These are phyloP conservation scores for Puma concolor DNA, from an alignment of 2,113 vertebrate genomes.

Conservation along the genomic window DNA sequence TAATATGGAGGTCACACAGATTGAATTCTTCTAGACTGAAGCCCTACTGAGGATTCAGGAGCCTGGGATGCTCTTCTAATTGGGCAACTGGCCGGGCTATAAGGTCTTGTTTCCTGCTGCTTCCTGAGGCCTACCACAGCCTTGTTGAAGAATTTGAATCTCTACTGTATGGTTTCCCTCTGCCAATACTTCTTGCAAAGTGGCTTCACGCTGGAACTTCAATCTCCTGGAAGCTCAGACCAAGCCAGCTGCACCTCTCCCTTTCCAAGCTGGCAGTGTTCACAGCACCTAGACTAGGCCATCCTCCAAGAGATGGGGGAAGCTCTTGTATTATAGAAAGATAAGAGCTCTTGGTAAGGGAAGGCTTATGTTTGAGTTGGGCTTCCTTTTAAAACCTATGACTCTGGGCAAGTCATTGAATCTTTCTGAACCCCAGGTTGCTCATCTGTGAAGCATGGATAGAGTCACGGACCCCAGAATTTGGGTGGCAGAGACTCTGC, in stretches of 20 bases:
- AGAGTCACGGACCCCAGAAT: neutral
- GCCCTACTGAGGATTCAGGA: neutral
- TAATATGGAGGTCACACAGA: neutral
- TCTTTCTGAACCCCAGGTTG: neutral
- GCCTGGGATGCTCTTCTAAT: neutral
- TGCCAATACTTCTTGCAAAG: conserved; percentile 22
- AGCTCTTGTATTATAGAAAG: neutral
- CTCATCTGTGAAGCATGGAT: neutral
- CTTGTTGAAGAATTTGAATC: neutral
- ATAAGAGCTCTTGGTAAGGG: neutral
- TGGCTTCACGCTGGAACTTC: neutral
- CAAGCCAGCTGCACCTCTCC: neutral
- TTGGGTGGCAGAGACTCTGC: neutral
- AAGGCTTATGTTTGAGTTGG: neutral
- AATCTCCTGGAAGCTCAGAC: neutral
- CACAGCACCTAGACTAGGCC: neutral
- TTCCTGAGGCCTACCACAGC: neutral
- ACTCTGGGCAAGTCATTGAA: neutral
- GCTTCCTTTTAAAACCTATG: neutral
- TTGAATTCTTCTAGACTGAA: neutral
- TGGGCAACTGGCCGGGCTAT: neutral
- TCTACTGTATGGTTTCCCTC: neutral
- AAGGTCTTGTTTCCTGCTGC: neutral
- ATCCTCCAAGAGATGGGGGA: neutral
- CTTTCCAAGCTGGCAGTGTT: neutral